Evolutionary conservation across 1,140 invertebrate genomes (phyloP).

Genomic region (Lucilia cuprina): DNA sequence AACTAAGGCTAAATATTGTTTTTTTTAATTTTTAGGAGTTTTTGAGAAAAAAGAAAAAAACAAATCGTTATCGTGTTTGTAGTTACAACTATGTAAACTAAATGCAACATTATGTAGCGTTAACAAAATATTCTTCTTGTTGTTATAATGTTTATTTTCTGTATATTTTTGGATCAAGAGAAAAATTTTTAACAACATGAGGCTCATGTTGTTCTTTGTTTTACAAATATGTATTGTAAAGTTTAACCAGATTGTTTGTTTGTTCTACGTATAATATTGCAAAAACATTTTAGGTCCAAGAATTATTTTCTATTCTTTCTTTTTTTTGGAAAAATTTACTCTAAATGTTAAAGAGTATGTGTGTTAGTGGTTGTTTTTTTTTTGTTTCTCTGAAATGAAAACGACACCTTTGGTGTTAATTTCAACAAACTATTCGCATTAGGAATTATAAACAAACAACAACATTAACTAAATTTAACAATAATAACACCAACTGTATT

Average conservation of each 20-base stretch:
- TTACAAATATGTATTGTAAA: background rate
- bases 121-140: background rate
- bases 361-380: background rate
- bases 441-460: slow-evolving; percentile 1
- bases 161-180: background rate
- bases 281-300: background rate
- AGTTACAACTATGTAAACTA: background rate
- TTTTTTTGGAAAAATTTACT: background rate
- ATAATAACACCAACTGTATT: background rate
- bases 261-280: background rate
- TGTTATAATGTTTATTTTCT: too few species aligned
- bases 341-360: background rate
- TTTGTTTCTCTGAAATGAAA: background rate
- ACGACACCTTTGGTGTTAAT: slow-evolving; percentile 36
- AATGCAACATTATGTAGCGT: slow-evolving; percentile 20
- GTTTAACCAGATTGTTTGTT: slow-evolving; percentile 6
- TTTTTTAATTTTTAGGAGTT: background rate
- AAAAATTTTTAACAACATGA: background rate
- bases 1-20: background rate
- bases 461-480: background rate
- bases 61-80: background rate
- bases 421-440: slow-evolving; percentile 27
- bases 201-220: background rate
- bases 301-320: too few species aligned
- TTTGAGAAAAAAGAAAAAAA: background rate